Percentiles rank a stretch among this genome's conserved stretches.
Conservation (phyloP, 2,888 invertebrate genomes). For the Hirtodrosophila trivittata region DNA sequence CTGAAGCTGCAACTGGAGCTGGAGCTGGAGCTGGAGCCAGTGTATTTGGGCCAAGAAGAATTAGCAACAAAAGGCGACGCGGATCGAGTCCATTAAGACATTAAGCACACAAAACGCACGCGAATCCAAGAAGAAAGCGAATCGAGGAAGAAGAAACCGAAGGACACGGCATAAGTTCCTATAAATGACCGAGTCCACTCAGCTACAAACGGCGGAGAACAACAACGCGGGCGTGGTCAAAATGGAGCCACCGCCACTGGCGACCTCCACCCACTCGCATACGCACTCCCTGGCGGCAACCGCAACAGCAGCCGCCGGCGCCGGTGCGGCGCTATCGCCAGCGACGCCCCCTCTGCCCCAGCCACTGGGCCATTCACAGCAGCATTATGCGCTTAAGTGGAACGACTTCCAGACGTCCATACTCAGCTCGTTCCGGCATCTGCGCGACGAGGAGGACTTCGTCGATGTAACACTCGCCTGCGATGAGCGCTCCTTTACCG, state of each 20-base stretch:
- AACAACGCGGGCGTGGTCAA: conserved; percentile 84
- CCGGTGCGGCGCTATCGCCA: conserved; percentile 65
- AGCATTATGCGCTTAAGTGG: conserved; percentile 96
- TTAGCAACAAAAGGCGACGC: conserved; percentile 63
- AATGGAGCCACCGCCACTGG: conserved; percentile 84
- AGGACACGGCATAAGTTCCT: conserved; percentile 37
- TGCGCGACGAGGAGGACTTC: conserved; percentile 95
- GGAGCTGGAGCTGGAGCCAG: neutral
- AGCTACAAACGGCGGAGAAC: conserved; percentile 84
- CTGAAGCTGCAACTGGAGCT: conserved; percentile 1
- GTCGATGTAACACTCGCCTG: conserved; percentile 96
- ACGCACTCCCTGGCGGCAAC: conserved; percentile 62
- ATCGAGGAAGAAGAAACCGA: conserved; percentile 14
- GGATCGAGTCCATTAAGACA: conserved; percentile 67
- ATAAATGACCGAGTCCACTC: conserved; percentile 84
- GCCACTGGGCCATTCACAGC: conserved; percentile 82
- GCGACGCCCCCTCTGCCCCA: conserved; percentile 60
- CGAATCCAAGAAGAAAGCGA: conserved; percentile 11
- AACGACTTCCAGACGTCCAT: conserved; percentile 97
- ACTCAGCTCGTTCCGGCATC: conserved; percentile 93
- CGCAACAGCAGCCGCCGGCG: conserved; percentile 50
- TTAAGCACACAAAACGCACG: conserved; percentile 22
- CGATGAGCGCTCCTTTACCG: conserved; percentile 94
- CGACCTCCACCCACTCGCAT: conserved; percentile 83
- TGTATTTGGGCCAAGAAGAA: conserved; percentile 37